phyloP scores from a whole-genome alignment of 2,113 vertebrate species.

The Nymphicus hollandicus region DNA sequence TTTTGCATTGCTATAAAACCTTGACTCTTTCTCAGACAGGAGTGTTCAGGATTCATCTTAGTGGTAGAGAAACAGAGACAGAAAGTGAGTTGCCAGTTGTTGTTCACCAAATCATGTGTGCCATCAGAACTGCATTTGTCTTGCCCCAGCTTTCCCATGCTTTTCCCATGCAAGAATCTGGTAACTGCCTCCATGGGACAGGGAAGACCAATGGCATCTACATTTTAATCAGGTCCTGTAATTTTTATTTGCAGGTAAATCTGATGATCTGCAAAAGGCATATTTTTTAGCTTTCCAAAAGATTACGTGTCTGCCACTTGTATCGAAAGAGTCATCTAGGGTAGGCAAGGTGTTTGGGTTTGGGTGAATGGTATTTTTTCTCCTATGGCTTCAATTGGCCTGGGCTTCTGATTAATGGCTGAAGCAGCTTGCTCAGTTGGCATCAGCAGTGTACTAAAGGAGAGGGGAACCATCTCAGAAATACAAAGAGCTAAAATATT shows the following conservation, averaged over 20 bases:
- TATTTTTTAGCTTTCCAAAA: background rate
- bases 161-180: background rate
- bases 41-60: background rate
- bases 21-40: background rate
- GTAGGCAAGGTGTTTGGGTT: conserved; percentile 21
- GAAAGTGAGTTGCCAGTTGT: background rate
- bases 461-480: conserved; percentile 43
- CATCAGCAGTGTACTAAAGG: conserved; percentile 17
- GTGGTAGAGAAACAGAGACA: background rate
- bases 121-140: background rate
- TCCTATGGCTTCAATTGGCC: background rate
- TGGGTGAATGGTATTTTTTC: background rate
- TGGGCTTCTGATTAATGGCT: background rate
- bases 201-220: background rate
- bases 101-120: background rate
- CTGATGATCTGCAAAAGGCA: background rate
- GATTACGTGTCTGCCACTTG: background rate
- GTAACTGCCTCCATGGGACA: background rate
- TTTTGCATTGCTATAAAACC: background rate
- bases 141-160: background rate
- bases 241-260: background rate
- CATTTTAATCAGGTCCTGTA: background rate
- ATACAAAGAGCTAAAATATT: conserved; percentile 49
- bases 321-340: background rate
- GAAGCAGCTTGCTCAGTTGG: background rate